Conservation (phyloP, 2,888 invertebrate species). For the Pollenia labialis region DNA sequence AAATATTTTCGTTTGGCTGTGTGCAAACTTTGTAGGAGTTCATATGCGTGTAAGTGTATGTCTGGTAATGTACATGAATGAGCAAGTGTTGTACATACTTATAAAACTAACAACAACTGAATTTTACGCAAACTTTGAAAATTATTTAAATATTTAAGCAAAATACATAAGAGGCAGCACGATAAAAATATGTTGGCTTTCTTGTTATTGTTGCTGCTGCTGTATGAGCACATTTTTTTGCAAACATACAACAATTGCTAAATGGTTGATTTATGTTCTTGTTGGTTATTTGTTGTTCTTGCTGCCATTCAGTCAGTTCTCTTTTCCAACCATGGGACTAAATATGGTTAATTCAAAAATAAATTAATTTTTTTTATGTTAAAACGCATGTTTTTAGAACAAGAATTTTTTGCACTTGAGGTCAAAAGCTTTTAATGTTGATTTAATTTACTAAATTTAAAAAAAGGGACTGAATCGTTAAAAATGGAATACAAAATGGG, state of each 20-base stretch:
- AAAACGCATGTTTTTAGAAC: too few relatives aligned
- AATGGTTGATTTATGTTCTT: constrained; percentile 30
- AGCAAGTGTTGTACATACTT: neutral
- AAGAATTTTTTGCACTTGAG: too few relatives aligned
- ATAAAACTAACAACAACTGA: neutral
- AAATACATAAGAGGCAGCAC: neutral
- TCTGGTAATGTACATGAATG: neutral
- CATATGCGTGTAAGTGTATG: neutral
- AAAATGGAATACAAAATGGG: too few relatives aligned
- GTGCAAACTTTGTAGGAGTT: constrained; percentile 14
- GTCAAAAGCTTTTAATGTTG: too few relatives aligned
- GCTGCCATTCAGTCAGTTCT: too few relatives aligned
- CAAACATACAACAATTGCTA: neutral
- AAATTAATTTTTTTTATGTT: too few relatives aligned
- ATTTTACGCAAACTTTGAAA: neutral
- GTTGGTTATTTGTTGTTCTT: neutral
- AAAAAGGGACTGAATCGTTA: too few relatives aligned
- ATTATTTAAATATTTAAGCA: constrained; percentile 4
- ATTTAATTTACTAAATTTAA: too few relatives aligned
- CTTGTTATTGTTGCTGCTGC: neutral
- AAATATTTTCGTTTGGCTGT: constrained; percentile 46
- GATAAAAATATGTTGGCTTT: constrained; percentile 28
- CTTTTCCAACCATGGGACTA: too few relatives aligned
- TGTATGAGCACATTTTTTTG: neutral
- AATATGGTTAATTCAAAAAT: too few relatives aligned